Conservation (phyloP, 1,140 invertebrate species). For the Drosophila watanabei region DNA sequence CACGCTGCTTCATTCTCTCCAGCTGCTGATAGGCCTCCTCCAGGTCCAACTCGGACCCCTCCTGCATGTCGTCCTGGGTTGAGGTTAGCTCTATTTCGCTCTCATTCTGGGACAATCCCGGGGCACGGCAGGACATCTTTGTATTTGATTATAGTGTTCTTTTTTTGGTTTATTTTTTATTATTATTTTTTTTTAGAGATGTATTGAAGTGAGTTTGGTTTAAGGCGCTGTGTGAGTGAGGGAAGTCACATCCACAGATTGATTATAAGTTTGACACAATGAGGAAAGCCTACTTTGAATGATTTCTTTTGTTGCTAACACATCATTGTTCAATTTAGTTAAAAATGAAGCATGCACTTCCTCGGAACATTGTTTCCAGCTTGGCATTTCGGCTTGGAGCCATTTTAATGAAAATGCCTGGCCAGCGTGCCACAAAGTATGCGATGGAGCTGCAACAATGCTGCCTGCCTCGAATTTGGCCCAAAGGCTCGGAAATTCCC, state of each 20-base stretch:
- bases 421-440: conserved; percentile 65
- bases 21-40: conserved; percentile 19
- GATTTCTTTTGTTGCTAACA: not conserved
- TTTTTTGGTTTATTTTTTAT: not conserved
- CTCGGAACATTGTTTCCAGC: conserved; percentile 12
- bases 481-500: conserved; percentile 52
- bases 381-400: conserved; percentile 1
- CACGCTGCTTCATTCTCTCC: conserved; percentile 36
- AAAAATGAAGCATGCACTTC: not conserved
- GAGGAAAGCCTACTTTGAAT: not conserved
- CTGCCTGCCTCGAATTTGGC: conserved; percentile 24
- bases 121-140: conserved; percentile 11
- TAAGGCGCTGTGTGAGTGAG: not conserved
- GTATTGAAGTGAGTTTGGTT: not conserved
- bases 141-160: not conserved
- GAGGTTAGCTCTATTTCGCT: not conserved
- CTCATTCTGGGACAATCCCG: not conserved
- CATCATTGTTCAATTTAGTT: not conserved
- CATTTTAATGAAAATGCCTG: conserved; percentile 71
- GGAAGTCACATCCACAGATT: not conserved
- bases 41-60: not conserved
- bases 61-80: not conserved
- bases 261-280: not conserved
- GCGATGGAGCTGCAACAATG: conserved; percentile 53
- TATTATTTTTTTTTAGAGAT: not conserved